Percentiles rank a stretch among this genome's conserved stretches.
phyloP scores from a whole-genome alignment of 2,113 vertebrate genomes.

The Sinocyclocheilus rhinocerous region DNA sequence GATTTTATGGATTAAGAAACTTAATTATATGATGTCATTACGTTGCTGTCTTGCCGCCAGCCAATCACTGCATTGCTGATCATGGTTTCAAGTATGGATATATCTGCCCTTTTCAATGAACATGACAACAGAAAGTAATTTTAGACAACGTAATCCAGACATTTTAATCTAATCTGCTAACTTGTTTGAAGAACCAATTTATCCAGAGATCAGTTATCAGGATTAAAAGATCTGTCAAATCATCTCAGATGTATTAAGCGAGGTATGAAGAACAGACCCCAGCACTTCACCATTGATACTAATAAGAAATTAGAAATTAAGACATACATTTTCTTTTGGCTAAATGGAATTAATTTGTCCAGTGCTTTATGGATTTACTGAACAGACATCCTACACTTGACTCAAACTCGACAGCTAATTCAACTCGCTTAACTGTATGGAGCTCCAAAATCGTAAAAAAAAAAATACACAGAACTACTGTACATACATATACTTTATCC shows the following conservation, averaged over 20 bases:
- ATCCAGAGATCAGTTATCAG: background rate
- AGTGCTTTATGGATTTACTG: too few species aligned
- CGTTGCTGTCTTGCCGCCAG: too few species aligned
- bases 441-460: too few species aligned
- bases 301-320: too few species aligned
- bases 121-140: background rate
- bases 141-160: background rate
- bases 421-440: too few species aligned
- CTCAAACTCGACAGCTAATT: too few species aligned
- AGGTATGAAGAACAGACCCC: background rate
- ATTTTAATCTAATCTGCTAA: background rate
- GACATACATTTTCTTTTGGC: too few species aligned
- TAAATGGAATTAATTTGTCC: too few species aligned
- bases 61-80: background rate
- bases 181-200: background rate
- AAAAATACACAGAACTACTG: too few species aligned
- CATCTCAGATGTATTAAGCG: background rate
- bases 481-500: too few species aligned
- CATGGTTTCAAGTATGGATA: background rate
- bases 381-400: too few species aligned
- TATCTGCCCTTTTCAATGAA: background rate
- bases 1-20: too few species aligned
- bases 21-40: background rate
- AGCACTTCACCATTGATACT: background rate
- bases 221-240: background rate